Evolutionary conservation across 1,140 invertebrate species (phyloP), one percentile per base, ranked within the genome.

Genomic region (Magallana gigas): DNA sequence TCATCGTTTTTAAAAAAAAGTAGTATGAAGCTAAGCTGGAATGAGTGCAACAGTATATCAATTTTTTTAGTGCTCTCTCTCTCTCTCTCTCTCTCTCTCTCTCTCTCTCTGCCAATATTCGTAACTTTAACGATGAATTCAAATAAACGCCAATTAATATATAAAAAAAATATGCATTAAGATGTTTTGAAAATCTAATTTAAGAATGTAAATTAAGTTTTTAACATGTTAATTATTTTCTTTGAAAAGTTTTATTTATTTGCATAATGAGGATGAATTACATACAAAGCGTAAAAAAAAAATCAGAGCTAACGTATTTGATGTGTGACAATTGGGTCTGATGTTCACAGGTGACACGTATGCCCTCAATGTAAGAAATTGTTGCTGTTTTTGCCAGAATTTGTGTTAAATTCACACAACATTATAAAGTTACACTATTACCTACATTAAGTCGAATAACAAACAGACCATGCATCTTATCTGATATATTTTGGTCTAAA

Each of bases 181-280:
- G 36, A 48, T 48, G 23, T 48, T 48, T 48, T 48, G 3, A 48
- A 48, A 48, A 48, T 48, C 36, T 48, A 48, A 48, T 48, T 48
- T 48, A 48, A 48, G 36, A 48, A 48, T 48, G 36, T 48, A 48
- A 48, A 48, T 48, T 1, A 48, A 48, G 36, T 48, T 48, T 48
- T 1, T 1, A 48, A 48, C 2, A 48, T 76, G 23, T 11, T 76
- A 76, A 76, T 36, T 76, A 36, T 76, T 36, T 29, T 29, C 23
- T 76, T 29, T 29, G 18, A 29, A 64, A 18, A 64, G 18, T 64
- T 64, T 71, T 23, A 1, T 76, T 11, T 76, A 76, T 76, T 76
- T 76, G 68, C 68, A 76, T 76, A 76, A 76, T 36, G 68, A 76
- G 36, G 68, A 36, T 76, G 36, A 76, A 76, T 76, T 76, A 76